Evolutionary conservation across 2,888 invertebrate species (phyloP), one percentile per base, ranked within the genome.

Genomic region (Thumatha senex): DNA sequence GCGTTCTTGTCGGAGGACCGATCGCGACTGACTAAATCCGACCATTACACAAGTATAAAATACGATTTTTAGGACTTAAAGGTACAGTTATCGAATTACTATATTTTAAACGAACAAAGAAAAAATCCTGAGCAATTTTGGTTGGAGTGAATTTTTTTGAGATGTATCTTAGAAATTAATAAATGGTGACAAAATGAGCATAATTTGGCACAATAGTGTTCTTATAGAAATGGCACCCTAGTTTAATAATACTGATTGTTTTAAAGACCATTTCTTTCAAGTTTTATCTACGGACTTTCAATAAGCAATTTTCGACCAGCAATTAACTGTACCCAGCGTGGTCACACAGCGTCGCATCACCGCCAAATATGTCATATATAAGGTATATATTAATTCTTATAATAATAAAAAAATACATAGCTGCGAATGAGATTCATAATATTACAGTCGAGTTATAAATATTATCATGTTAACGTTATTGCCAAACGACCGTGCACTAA

Each of bases 401-500:
- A 52, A 58, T 38, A 58, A 59, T 55, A 63, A 68, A 71, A 72
- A 72, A 70, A 77, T 80, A 80, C 75, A 74, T 69, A 80, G 76
- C 78, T 76, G 80, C 74, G 56, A 62, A 76, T 76, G 79, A 80
- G 79, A 80, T 78, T 82, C 80, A 68, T 71, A 68, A 70, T 70
- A 72, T 70, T 70, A 75, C 74, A 75, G 71, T 74, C 70, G 54
- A 70, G 68, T 66, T 62, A 63, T 61, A 63, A 70, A 71, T 71
- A 65, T 51, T 64, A 67, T 61, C 62, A 61, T 55, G 61, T 67
- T 70, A 67, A 66, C 51, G 76, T 82, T 24, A 82, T 83, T 80
- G 86, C 84, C 83, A 85, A 82, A 67, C 78, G 73, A 73, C 72
- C 89, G 89, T 89, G 89, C 89, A 89, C 85, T 86, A 87, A 66